These are phyloP conservation scores for Cheirogaleus medius DNA, from an alignment of 2,113 vertebrate genomes.

Conservation along the genomic window DNA sequence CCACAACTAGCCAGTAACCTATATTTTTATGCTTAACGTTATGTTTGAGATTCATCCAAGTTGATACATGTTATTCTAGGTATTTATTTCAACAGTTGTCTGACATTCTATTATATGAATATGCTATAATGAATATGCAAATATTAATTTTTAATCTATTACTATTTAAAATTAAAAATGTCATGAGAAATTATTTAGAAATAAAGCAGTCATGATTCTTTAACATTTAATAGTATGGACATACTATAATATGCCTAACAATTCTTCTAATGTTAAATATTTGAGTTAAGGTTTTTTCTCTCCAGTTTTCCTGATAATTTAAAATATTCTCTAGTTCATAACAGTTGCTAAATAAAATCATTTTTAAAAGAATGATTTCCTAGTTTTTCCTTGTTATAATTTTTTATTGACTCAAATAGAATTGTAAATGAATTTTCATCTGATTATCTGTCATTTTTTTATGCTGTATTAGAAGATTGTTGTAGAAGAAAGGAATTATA, in stretches of 20 bases:
- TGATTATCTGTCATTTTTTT: not conserved
- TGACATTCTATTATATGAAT: not conserved
- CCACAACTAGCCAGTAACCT: too few relatives aligned
- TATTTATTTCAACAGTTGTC: not conserved
- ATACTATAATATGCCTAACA: not conserved
- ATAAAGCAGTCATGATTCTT: rapidly evolving
- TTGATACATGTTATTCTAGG: not conserved
- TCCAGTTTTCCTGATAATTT: not conserved
- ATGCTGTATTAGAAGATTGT: not conserved
- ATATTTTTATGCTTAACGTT: not conserved
- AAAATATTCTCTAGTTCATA: not conserved
- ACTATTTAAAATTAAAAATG: not conserved
- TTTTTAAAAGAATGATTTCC: not conserved
- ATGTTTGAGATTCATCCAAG: not conserved
- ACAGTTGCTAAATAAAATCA: not conserved
- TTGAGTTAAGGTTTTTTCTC: not conserved
- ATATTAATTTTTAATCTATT: not conserved
- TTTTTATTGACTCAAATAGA: not conserved
- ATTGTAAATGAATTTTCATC: not conserved
- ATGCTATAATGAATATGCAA: not conserved
- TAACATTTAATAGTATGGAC: not conserved
- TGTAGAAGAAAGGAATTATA: not conserved
- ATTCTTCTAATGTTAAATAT: not conserved
- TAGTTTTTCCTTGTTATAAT: not conserved
- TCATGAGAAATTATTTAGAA: not conserved